Evolutionary conservation across 2,113 vertebrate species (phyloP).

Genomic region (Romanogobio albipinnatus): DNA sequence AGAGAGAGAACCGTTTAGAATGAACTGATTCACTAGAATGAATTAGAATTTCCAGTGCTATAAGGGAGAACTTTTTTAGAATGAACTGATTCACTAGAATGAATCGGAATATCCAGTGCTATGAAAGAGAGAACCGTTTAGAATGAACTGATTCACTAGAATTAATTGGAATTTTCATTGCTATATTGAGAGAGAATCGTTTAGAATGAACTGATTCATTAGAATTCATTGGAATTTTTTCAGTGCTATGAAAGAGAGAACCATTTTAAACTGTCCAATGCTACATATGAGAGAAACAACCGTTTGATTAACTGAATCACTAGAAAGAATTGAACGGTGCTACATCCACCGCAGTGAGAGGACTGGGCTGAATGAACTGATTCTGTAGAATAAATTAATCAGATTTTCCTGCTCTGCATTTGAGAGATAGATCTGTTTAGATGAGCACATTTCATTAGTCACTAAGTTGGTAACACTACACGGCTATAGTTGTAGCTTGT

Average conservation of each 20-base stretch:
- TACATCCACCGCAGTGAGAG: background rate
- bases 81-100: background rate
- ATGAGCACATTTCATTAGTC: background rate
- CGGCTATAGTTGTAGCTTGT: background rate
- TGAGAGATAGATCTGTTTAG: background rate
- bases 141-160: too few species aligned
- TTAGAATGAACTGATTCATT: background rate
- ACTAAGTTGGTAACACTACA: background rate
- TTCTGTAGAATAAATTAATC: background rate
- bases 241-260: too few species aligned
- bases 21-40: too few species aligned
- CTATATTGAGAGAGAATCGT: too few species aligned
- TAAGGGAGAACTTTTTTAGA: too few species aligned
- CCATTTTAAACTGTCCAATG: too few species aligned
- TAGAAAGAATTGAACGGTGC: background rate
- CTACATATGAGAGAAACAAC: background rate
- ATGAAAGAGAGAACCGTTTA: too few species aligned
- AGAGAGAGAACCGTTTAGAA: too few species aligned
- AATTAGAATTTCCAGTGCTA: too few species aligned
- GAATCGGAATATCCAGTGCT: background rate
- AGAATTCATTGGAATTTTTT: background rate
- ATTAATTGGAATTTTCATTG: too few species aligned
- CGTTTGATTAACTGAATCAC: background rate
- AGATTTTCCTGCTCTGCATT: background rate
- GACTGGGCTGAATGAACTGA: background rate